Evolutionary conservation across 2,888 invertebrate species (phyloP).

Genomic region (Hetaerina titia): DNA sequence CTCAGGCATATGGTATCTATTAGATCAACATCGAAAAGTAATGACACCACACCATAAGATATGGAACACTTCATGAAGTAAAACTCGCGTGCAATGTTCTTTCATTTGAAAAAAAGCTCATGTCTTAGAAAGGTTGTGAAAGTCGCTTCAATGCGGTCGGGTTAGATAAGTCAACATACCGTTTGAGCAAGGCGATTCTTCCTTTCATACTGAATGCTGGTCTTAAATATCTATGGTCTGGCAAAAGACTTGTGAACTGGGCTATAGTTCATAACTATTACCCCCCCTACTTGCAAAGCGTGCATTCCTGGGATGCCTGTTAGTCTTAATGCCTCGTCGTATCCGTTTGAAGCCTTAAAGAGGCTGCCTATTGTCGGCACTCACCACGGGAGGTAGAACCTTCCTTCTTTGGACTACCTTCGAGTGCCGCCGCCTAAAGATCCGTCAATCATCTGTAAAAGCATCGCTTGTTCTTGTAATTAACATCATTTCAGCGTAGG

Average conservation of each 20-base stretch:
- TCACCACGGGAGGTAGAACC: constrained; percentile 27
- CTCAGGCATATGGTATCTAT: too few species aligned
- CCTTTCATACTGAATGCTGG: not conserved
- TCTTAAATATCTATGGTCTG: not conserved
- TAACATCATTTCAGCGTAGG: constrained; percentile 19
- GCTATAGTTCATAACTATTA: not conserved
- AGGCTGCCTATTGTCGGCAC: constrained; percentile 34
- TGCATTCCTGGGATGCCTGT: not conserved
- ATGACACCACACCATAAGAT: too few species aligned
- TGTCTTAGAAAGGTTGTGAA: not conserved
- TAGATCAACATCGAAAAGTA: too few species aligned
- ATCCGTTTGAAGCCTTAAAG: not conserved
- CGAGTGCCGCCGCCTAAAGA: constrained; percentile 32
- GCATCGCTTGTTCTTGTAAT: constrained; percentile 50
- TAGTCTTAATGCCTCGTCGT: not conserved
- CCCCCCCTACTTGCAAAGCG: not conserved
- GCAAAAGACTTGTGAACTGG: not conserved
- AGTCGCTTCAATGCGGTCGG: not conserved
- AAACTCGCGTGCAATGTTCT: not conserved
- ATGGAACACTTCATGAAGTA: too few species aligned
- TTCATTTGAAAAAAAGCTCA: not conserved
- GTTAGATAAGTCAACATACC: not conserved
- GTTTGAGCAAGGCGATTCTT: not conserved
- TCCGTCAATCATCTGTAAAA: constrained; percentile 41
- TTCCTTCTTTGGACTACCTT: not conserved